phyloP scores from a whole-genome alignment of 1,140 invertebrate species.

The Sitophilus oryzae region DNA sequence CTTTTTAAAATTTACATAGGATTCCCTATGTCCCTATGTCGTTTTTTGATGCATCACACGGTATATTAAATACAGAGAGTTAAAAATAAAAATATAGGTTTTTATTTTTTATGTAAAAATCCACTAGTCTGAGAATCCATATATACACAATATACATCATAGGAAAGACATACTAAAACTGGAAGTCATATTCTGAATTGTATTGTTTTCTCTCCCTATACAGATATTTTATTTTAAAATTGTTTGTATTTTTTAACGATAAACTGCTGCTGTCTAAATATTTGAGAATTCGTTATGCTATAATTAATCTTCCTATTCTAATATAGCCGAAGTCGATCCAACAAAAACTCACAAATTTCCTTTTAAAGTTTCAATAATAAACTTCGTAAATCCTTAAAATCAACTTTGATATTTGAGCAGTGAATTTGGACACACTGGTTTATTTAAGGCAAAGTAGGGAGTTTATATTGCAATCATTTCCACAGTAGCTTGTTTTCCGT shows the following conservation, averaged over 20 bases:
- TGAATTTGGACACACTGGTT: constrained; percentile 14
- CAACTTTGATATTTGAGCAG: constrained; percentile 18
- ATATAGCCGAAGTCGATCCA: constrained; percentile 1
- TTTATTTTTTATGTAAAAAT: no score
- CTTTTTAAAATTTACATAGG: no score
- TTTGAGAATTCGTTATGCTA: not conserved
- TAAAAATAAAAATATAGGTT: no score
- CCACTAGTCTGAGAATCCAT: no score
- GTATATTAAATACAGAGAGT: no score
- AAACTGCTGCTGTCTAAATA: not conserved
- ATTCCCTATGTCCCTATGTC: no score
- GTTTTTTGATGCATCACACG: no score
- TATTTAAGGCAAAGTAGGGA: constrained; percentile 16
- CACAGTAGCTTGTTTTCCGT: not conserved
- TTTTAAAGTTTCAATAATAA: constrained; percentile 19
- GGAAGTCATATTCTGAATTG: no score
- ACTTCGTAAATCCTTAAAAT: constrained; percentile 23
- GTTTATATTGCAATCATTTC: not conserved
- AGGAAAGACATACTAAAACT: no score
- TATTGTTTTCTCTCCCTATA: no score
- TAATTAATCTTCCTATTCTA: not conserved
- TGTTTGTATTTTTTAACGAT: not conserved
- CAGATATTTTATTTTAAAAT: no score
- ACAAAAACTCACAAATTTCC: constrained; percentile 23
- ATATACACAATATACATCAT: no score